Evolutionary conservation across 2,113 vertebrate species (phyloP), one percentile per base, ranked within the genome.

Genomic region (Marmota monax): DNA sequence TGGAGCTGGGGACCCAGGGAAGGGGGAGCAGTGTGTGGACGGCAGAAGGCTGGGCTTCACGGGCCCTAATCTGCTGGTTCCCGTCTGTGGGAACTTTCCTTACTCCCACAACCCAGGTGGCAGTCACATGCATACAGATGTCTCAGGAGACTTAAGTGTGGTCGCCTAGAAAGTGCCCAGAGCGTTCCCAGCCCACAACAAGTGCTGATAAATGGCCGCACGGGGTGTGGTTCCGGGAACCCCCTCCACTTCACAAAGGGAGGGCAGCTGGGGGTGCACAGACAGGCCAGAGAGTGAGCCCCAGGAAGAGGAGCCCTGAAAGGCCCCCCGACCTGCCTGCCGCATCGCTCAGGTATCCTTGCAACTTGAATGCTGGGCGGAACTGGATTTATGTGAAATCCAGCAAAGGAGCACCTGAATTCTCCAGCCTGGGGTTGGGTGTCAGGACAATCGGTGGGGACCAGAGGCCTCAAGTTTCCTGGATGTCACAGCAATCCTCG

Each of bases 21-120:
- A 88, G 76, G 51, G 16, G 16, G 13, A 12, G 12, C 14, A 2
- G 1, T 0, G 7, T 0, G 0, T 1, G 1, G 20, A 32, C 0
- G 17, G 67, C 4, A 2, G 90, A 56, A 23, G 27, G 7, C 89
- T 25, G 53, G 42, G 42, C 32, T 86, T 0, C 29, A 32, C 16
- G 5, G 63, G 25, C 37, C 18, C 88, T 22, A 42, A 34, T 63
- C 53, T 65, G 56, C 39, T 27, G 27, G 10, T 3, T 80, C 42
- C 82, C 32, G 14, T 45, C 39, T 3, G 3, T 56, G 72, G 39
- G 25, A 3, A 58, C 58, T 51, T 42, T 63, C 42, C 78, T 67
- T 32, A 27, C 37, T 42, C 77, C 48, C 51, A 65, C 13, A 16
- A 23, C 22, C 29, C 16, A 45, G 56, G 32, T 0, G 45, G 51